These are phyloP conservation scores for Coelopa frigida DNA, from an alignment of 1,140 invertebrate species.

Conservation along the genomic window DNA sequence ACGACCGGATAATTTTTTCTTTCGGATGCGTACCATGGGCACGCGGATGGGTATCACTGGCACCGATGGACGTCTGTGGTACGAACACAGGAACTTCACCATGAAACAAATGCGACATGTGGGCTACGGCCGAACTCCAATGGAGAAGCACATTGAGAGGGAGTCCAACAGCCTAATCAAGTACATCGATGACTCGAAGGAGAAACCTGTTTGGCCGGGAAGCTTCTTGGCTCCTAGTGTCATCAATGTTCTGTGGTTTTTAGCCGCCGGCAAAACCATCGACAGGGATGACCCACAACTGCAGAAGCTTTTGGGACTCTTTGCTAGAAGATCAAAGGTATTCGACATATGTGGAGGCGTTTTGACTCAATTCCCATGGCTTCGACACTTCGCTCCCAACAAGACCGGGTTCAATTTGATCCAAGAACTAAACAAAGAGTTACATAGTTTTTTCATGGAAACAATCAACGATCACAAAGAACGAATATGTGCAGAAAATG, in stretches of 20 bases:
- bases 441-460: constrained; percentile 53
- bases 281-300: constrained; percentile 48
- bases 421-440: constrained; percentile 53
- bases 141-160: constrained; percentile 63
- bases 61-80: constrained; percentile 68
- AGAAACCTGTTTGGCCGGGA: constrained; percentile 32
- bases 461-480: constrained; percentile 56
- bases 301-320: constrained; percentile 53
- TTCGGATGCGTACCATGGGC: constrained; percentile 61
- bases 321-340: constrained; percentile 54
- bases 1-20: constrained; percentile 66
- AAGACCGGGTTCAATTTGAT: constrained; percentile 61
- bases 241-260: constrained; percentile 68
- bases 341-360: constrained; percentile 66
- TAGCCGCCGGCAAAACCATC: constrained; percentile 56
- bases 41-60: constrained; percentile 60
- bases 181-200: constrained; percentile 44
- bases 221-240: constrained; percentile 53
- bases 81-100: constrained; percentile 65
- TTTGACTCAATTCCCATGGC: constrained; percentile 61
- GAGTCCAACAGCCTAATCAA: constrained; percentile 52
- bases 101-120: constrained; percentile 61
- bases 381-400: constrained; percentile 60
- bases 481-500: constrained; percentile 45
- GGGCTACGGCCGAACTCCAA: constrained; percentile 65